A percentile compares a stretch with the other conserved stretches of the same genome.
phyloP scores from a whole-genome alignment of 2,797 vertebrate genomes.

The Taenioides sp. region DNA sequence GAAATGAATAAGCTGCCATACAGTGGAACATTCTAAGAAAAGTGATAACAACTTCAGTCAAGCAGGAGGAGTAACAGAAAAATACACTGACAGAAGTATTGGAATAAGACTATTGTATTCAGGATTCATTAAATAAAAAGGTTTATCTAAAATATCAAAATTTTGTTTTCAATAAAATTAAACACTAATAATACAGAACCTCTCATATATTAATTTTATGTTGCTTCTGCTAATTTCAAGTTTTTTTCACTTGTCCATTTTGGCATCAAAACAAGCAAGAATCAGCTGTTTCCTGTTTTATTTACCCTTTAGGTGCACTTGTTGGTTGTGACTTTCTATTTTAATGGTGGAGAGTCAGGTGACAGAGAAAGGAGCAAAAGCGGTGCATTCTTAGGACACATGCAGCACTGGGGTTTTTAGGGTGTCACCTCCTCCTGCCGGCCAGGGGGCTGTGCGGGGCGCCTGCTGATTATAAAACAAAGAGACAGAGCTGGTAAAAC shows the following conservation, averaged over 20 bases:
- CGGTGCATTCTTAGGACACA: conserved; percentile 38
- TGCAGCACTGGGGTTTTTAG: conserved; percentile 21
- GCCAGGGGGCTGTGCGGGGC: not conserved
- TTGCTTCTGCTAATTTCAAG: too few species aligned
- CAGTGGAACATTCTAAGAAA: too few species aligned
- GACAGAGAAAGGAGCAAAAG: conserved; percentile 28
- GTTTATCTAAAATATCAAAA: not conserved
- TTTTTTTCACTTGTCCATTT: too few species aligned
- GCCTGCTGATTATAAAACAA: conserved; percentile 50
- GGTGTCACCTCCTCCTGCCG: conserved; percentile 19
- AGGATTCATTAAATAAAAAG: not conserved
- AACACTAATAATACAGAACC: not conserved
- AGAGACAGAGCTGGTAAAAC: conserved; percentile 39
- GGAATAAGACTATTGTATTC: too few species aligned
- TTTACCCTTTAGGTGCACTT: not conserved
- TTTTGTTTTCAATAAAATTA: not conserved
- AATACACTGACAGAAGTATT: too few species aligned
- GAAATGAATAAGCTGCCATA: too few species aligned
- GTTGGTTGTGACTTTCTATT: conserved; percentile 13
- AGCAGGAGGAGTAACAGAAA: too few species aligned
- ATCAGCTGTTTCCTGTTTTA: not conserved
- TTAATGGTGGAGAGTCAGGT: conserved; percentile 25
- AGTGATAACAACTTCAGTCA: too few species aligned
- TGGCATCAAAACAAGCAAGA: not conserved
- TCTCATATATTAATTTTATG: too few species aligned